Conservation (phyloP, 2,113 vertebrate species). For the Microcebus jonahi region DNA sequence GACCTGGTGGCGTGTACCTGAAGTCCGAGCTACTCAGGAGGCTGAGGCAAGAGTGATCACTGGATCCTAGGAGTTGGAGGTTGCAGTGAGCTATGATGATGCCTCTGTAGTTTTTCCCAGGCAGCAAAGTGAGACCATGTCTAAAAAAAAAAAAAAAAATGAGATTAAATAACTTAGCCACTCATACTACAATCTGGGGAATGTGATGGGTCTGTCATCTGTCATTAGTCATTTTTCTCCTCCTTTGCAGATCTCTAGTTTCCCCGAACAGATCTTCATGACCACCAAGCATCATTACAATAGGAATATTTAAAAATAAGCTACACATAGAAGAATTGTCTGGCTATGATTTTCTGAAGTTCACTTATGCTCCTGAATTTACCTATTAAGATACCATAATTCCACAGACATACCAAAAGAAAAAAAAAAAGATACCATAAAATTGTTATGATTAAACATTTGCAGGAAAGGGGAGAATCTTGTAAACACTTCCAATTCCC, state of each 20-base stretch:
- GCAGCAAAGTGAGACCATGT: no score
- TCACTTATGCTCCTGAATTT: not conserved
- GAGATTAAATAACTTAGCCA: not conserved
- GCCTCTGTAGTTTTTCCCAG: no score
- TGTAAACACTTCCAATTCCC: not conserved
- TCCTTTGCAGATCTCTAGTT: not conserved
- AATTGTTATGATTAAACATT: constrained; percentile 20
- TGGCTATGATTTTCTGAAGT: not conserved
- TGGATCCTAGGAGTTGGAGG: no score
- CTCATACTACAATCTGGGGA: no score
- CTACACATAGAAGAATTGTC: not conserved
- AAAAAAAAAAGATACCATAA: not conserved
- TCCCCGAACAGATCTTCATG: not conserved
- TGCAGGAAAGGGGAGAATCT: not conserved
- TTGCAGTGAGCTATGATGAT: no score
- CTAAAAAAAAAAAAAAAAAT: not conserved
- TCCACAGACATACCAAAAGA: no score
- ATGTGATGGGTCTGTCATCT: not conserved
- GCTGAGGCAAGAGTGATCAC: no score
- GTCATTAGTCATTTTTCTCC: not conserved
- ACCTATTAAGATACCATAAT: not conserved
- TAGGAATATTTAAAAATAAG: not conserved
- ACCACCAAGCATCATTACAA: not conserved
- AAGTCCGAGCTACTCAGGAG: no score
- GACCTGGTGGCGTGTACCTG: no score